Evolutionary conservation across 2,113 vertebrate genomes (phyloP).

Genomic region (Hydropotes inermis): DNA sequence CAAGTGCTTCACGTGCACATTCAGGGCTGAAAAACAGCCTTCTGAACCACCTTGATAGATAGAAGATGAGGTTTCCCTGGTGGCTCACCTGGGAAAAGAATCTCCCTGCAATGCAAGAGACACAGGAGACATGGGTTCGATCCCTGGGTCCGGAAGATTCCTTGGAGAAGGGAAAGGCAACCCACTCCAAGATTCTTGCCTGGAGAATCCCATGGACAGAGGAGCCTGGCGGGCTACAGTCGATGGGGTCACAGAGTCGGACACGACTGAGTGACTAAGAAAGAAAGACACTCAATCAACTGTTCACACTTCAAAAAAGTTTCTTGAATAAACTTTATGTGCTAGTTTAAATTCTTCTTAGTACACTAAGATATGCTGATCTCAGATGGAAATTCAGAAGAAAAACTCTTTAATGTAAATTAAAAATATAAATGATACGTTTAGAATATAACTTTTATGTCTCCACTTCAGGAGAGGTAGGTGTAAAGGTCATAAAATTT

Average conservation of each 20-base stretch:
- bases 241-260: background rate
- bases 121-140: fast-evolving
- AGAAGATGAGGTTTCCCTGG: background rate
- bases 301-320: background rate
- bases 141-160: background rate
- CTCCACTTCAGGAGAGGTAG: background rate
- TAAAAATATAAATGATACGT: background rate
- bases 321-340: background rate
- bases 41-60: too few relatives aligned
- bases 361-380: background rate
- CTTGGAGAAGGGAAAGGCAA: background rate
- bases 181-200: background rate
- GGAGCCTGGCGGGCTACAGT: background rate
- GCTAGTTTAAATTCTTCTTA: background rate
- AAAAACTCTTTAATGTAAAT: background rate
- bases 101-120: background rate
- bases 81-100: background rate
- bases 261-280: background rate
- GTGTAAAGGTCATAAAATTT: background rate
- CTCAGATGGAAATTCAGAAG: background rate
- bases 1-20: fast-evolving
- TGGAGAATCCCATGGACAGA: background rate
- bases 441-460: background rate
- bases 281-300: background rate
- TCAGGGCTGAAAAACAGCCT: background rate